These are phyloP conservation scores for Dermochelys coriacea DNA, from an alignment of 2,797 vertebrate genomes.

Conservation along the genomic window DNA sequence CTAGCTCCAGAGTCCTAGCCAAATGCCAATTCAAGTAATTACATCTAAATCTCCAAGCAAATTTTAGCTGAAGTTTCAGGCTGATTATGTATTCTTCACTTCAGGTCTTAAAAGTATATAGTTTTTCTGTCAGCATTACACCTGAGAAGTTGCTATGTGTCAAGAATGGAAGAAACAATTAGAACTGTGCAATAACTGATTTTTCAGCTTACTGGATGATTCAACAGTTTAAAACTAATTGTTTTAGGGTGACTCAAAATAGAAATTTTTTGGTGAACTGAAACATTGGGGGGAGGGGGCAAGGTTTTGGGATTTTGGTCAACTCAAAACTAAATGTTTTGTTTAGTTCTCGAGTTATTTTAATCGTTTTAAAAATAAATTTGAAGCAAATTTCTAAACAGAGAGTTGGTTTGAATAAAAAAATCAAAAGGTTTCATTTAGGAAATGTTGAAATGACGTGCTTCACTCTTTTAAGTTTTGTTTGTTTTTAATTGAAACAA, in stretches of 20 bases:
- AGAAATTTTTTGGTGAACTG: not conserved
- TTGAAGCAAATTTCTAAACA: not conserved
- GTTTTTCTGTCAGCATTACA: not conserved
- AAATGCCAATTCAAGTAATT: not conserved
- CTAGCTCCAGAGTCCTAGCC: not conserved
- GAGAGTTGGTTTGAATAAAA: not conserved
- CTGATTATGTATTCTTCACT: not conserved
- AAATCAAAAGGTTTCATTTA: not conserved
- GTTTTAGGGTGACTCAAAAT: not conserved
- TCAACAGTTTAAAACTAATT: not conserved
- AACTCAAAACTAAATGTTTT: not conserved
- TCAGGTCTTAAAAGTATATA: not conserved
- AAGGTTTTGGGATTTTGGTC: not conserved
- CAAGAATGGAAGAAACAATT: not conserved
- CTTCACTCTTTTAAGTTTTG: not conserved
- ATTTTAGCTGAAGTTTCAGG: slow-evolving; percentile 10
- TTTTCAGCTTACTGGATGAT: not conserved
- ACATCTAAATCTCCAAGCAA: slow-evolving; percentile 24
- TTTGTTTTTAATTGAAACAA: not conserved
- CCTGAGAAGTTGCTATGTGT: not conserved
- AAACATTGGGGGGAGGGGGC: not conserved
- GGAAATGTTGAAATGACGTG: not conserved
- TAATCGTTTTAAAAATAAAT: not conserved
- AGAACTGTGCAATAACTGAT: not conserved
- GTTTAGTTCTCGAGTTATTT: not conserved